These are phyloP conservation scores for Cheilosia scutellata DNA, from an alignment of 2,888 invertebrate species.

Conservation along the genomic window DNA sequence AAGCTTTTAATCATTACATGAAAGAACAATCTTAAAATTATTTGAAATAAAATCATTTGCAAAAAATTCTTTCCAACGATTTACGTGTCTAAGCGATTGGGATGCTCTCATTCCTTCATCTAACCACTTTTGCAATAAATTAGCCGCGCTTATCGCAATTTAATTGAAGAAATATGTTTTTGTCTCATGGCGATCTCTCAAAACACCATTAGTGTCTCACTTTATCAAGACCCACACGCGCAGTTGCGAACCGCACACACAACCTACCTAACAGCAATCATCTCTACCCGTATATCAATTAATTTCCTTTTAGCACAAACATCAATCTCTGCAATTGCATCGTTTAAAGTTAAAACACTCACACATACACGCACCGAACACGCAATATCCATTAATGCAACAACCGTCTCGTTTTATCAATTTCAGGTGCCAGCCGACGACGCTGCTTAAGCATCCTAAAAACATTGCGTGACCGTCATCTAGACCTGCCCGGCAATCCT, in stretches of 20 bases:
- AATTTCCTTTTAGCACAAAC: constrained; percentile 73
- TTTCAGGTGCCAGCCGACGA: constrained; percentile 90
- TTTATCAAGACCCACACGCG: constrained; percentile 66
- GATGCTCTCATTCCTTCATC: background rate
- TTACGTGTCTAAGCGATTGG: background rate
- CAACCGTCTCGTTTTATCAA: constrained; percentile 22
- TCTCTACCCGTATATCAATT: constrained; percentile 59
- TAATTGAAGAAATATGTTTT: constrained; percentile 70
- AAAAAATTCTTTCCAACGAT: no score
- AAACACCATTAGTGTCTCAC: constrained; percentile 66
- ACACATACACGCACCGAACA: constrained; percentile 45
- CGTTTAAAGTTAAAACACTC: constrained; percentile 38
- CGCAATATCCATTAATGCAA: constrained; percentile 71
- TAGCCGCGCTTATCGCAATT: constrained; percentile 46
- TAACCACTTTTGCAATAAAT: constrained; percentile 25
- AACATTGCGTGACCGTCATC: constrained; percentile 94
- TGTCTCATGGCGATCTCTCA: constrained; percentile 29
- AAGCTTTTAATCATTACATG: no score
- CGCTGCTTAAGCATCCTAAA: constrained; percentile 95
- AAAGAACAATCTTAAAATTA: no score
- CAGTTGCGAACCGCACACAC: constrained; percentile 20
- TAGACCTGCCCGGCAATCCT: constrained; percentile 95
- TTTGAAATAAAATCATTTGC: no score
- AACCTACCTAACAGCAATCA: constrained; percentile 19
- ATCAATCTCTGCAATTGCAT: constrained; percentile 67